Conservation (phyloP, 2,113 vertebrate genomes). For the Nothocercus nigrocapillus region DNA sequence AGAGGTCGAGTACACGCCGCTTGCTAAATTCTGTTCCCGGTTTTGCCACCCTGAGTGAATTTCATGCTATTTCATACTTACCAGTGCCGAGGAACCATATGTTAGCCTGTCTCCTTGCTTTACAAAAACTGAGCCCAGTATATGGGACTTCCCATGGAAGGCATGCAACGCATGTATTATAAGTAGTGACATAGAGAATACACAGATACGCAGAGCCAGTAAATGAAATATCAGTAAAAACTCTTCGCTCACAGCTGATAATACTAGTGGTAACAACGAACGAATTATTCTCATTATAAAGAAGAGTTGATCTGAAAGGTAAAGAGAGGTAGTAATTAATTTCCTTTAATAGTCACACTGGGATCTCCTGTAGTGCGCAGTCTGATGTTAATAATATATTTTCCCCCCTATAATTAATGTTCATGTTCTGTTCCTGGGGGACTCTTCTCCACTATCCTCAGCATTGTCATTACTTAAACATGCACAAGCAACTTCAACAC, state of each 20-base stretch:
- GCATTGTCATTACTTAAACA: constrained; percentile 41
- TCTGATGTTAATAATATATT: constrained; percentile 72
- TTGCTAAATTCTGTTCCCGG: not conserved
- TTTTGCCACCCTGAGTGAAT: not conserved
- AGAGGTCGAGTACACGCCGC: not conserved
- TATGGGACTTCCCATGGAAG: not conserved
- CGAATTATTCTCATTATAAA: constrained; percentile 68
- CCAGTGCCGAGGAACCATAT: not conserved
- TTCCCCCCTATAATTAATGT: constrained; percentile 79
- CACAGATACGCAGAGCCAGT: not conserved
- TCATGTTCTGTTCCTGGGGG: constrained; percentile 62
- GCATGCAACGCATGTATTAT: not conserved
- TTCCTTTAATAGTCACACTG: constrained; percentile 78
- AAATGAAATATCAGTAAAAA: constrained; percentile 11
- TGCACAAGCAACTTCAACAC: constrained; percentile 33
- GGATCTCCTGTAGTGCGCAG: constrained; percentile 73
- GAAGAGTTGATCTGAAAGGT: constrained; percentile 70
- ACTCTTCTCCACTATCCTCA: constrained; percentile 39
- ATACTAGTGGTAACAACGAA: constrained; percentile 39
- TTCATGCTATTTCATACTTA: not conserved
- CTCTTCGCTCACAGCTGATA: constrained; percentile 35
- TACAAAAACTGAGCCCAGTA: not conserved
- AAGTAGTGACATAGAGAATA: constrained; percentile 16
- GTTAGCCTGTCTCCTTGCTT: not conserved
- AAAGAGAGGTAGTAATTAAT: constrained; percentile 78